Percentiles rank a stretch among this genome's conserved stretches.
These are phyloP conservation scores for Leucoraja ocellata DNA, from an alignment of 2,797 vertebrate species.

Conservation along the genomic window DNA sequence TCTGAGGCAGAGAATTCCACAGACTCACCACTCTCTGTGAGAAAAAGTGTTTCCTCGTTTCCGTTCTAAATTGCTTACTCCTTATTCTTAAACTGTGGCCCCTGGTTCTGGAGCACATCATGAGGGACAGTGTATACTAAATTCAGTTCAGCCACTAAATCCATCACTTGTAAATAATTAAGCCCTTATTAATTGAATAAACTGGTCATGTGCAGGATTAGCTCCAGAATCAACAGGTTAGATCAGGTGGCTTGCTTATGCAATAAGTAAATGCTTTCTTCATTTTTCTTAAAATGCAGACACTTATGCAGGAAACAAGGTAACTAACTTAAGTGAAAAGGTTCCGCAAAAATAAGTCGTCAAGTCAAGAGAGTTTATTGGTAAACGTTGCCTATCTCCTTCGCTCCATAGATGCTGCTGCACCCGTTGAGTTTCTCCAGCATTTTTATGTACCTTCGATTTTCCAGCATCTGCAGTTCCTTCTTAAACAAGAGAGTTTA, in stretches of 20 bases:
- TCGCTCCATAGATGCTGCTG: too few species aligned
- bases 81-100: too few species aligned
- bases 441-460: too few species aligned
- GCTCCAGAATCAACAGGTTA: not conserved
- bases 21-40: too few species aligned
- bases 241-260: not conserved
- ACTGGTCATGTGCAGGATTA: not conserved
- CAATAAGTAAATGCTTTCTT: not conserved
- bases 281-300: not conserved
- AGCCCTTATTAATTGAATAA: not conserved
- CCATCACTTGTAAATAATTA: slow-evolving; percentile 3
- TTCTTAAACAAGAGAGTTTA: too few species aligned
- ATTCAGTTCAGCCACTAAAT: not conserved
- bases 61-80: too few species aligned
- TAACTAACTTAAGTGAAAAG: not conserved
- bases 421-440: too few species aligned
- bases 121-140: not conserved
- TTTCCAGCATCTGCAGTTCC: too few species aligned
- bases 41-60: too few species aligned
- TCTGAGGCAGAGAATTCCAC: too few species aligned
- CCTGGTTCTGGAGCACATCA: not conserved
- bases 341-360: not conserved
- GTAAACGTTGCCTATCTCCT: too few species aligned
- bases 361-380: too few species aligned
- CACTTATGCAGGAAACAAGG: not conserved